A percentile compares a stretch with the other conserved stretches of the same genome.
phyloP scores from a whole-genome alignment of 92 coral and sea anemone genomes.

The Siderastrea siderea region DNA sequence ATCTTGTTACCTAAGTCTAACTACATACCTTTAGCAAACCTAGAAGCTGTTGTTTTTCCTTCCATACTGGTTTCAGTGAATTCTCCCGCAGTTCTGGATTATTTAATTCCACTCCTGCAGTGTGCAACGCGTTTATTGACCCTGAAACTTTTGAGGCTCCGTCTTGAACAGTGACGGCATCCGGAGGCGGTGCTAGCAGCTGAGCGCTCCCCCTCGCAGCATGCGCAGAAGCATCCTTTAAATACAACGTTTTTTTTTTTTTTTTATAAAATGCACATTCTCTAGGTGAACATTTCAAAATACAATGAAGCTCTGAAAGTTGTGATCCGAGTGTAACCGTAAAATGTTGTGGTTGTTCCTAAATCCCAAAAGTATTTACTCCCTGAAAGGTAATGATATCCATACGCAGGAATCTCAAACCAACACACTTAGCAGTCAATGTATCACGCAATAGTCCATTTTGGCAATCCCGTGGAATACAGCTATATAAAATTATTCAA shows the following conservation, averaged over 20 bases:
- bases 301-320: too few relatives aligned
- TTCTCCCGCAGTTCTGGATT: slow-evolving; percentile 39
- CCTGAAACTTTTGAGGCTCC: slow-evolving; percentile 45
- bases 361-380: too few relatives aligned
- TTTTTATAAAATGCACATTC: neutral
- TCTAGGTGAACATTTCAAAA: neutral
- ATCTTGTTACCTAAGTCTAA: neutral
- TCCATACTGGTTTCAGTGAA: slow-evolving; percentile 43
- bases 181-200: neutral
- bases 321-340: too few relatives aligned
- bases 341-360: too few relatives aligned
- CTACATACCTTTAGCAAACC: slow-evolving; percentile 79
- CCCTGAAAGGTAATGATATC: too few relatives aligned
- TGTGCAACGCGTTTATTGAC: slow-evolving; percentile 31
- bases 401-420: too few relatives aligned
- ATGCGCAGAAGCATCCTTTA: neutral
- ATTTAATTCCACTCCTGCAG: slow-evolving; percentile 78
- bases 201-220: neutral
- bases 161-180: slow-evolving; percentile 36
- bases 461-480: too few relatives aligned
- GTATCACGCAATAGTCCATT: too few relatives aligned
- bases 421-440: too few relatives aligned
- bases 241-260: neutral
- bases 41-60: slow-evolving; percentile 69
- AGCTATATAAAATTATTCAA: too few relatives aligned